Evolutionary conservation across 2,797 vertebrate species (phyloP).

Genomic region (Agapornis canus): DNA sequence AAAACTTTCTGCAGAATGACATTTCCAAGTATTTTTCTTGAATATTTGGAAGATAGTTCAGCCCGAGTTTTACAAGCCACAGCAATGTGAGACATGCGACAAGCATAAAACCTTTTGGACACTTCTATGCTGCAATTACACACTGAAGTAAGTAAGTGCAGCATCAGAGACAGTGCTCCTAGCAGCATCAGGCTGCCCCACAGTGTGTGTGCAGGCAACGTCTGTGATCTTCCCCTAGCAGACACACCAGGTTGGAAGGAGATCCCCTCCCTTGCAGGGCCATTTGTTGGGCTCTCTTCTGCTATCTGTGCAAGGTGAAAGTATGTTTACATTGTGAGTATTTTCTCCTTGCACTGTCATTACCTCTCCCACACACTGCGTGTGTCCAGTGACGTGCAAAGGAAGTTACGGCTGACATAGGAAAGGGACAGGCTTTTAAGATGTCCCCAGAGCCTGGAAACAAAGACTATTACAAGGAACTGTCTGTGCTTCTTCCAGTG

Average conservation of each 20-base stretch:
- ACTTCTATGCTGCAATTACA: not conserved
- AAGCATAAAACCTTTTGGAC: not conserved
- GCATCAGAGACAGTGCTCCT: not conserved
- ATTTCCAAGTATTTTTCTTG: constrained; percentile 18
- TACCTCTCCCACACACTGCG: constrained; percentile 13
- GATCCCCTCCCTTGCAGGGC: not conserved
- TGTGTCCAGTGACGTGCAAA: constrained; percentile 1
- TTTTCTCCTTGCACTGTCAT: constrained; percentile 32
- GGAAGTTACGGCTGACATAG: constrained; percentile 26
- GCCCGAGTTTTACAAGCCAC: not conserved
- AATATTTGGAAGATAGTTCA: not conserved
- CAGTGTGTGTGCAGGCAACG: not conserved
- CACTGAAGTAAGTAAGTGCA: not conserved
- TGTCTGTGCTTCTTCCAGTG: constrained; percentile 1
- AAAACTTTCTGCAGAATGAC: not conserved
- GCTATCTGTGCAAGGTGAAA: constrained; percentile 9
- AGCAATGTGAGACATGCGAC: not conserved
- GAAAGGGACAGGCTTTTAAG: not conserved
- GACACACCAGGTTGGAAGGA: not conserved
- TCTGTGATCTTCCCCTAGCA: not conserved
- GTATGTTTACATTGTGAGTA: not conserved
- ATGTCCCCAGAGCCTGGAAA: constrained; percentile 13
- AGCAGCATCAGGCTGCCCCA: not conserved
- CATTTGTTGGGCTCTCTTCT: not conserved
- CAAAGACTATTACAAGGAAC: constrained; percentile 4